These are phyloP conservation scores for Mormyrops boulengeri DNA, from an alignment of 2,797 vertebrate genomes.

Conservation along the genomic window DNA sequence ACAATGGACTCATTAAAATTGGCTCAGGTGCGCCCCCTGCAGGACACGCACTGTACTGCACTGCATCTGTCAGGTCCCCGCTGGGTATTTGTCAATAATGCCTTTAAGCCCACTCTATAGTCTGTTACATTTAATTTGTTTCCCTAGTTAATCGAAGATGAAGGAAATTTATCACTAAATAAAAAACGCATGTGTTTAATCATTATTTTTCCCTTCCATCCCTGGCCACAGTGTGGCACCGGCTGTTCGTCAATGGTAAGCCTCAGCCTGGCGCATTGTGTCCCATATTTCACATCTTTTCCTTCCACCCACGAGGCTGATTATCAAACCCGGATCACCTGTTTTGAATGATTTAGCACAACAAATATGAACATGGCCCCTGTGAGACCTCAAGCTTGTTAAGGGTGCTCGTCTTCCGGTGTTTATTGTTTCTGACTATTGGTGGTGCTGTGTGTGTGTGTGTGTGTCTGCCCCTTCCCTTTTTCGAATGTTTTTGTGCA, in stretches of 20 bases:
- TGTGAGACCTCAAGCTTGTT: background rate
- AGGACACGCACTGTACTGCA: background rate
- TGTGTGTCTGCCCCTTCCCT: background rate
- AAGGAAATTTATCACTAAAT: background rate
- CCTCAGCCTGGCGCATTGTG: background rate
- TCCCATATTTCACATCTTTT: background rate
- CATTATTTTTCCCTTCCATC: background rate
- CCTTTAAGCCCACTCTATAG: background rate
- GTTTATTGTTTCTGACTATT: background rate
- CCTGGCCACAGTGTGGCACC: conserved; percentile 21
- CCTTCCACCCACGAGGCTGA: conserved; percentile 46
- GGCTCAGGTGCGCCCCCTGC: conserved; percentile 76
- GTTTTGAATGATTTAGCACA: background rate
- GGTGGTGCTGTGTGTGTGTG: background rate
- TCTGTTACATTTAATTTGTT: background rate
- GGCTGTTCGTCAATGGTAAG: conserved; percentile 25
- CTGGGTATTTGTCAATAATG: background rate
- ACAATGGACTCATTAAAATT: conserved; percentile 97
- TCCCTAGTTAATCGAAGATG: background rate
- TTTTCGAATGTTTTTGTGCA: background rate
- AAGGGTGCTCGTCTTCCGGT: background rate
- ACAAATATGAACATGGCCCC: background rate
- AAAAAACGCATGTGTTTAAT: background rate
- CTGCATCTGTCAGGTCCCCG: background rate
- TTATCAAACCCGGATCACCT: background rate